Percentiles rank a stretch among this genome's conserved stretches.
Evolutionary conservation across 2,888 invertebrate species (phyloP).

Genomic region (Fabriciana adippe): DNA sequence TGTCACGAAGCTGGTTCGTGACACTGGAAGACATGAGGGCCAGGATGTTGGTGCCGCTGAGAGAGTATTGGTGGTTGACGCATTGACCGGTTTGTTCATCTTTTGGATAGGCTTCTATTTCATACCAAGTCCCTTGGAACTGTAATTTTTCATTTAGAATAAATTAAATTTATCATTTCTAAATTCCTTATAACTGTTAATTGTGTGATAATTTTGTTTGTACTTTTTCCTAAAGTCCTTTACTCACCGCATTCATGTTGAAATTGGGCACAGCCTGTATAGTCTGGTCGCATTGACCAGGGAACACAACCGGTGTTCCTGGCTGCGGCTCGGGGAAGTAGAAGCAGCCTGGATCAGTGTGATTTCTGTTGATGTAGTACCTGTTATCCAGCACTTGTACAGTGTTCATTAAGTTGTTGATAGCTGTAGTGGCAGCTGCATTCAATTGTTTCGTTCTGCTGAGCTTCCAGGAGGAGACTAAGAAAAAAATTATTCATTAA

Average conservation of each 20-base stretch:
- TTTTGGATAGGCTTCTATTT: conserved; percentile 58
- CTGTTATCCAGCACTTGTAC: conserved; percentile 53
- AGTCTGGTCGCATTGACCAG: conserved; percentile 59
- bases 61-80: conserved; percentile 52
- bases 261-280: conserved; percentile 55
- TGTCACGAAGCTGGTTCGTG: conserved; percentile 46
- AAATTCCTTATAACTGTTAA: background rate
- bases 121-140: conserved; percentile 59
- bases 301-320: conserved; percentile 57
- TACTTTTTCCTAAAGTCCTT: background rate
- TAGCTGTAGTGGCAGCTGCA: conserved; percentile 19
- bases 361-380: conserved; percentile 53
- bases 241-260: conserved; percentile 46
- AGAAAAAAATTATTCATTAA: conserved; percentile 27
- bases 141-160: conserved; percentile 38
- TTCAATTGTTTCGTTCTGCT: conserved; percentile 55
- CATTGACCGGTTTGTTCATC: conserved; percentile 58
- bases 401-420: conserved; percentile 40
- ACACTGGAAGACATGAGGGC: conserved; percentile 53
- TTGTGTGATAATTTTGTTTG: background rate
- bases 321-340: conserved; percentile 58
- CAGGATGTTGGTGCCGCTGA: conserved; percentile 43
- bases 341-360: conserved; percentile 59
- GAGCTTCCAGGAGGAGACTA: conserved; percentile 66
- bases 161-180: background rate